These are phyloP conservation scores for Apis cerana DNA, from an alignment of 1,140 invertebrate species.

Conservation along the genomic window DNA sequence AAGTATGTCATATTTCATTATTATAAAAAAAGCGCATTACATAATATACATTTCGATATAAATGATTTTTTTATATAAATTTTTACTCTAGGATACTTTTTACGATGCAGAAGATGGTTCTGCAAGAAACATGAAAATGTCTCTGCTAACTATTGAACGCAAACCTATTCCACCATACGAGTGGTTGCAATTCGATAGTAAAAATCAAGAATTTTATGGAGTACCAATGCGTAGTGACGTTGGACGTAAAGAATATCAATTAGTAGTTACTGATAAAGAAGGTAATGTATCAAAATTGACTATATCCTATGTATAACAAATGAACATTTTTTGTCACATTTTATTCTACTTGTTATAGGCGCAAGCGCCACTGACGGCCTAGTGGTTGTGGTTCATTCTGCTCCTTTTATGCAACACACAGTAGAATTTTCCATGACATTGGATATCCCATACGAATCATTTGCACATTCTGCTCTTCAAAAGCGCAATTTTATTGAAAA, in stretches of 20 bases:
- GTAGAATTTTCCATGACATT: constrained; percentile 91
- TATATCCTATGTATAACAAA: no score
- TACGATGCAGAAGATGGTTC: constrained; percentile 93
- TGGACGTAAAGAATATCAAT: constrained; percentile 88
- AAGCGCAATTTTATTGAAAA: constrained; percentile 91
- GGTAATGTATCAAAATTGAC: constrained; percentile 48
- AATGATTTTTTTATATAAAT: no score
- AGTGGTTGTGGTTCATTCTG: constrained; percentile 86
- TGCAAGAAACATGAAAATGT: constrained; percentile 87
- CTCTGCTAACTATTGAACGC: constrained; percentile 87
- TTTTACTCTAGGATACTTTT: constrained; percentile 88
- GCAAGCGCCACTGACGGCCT: constrained; percentile 88
- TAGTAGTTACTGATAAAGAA: constrained; percentile 82
- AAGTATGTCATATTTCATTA: constrained; percentile 77
- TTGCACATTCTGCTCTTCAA: constrained; percentile 85
- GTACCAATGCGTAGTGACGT: constrained; percentile 87
- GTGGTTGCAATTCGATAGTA: constrained; percentile 94
- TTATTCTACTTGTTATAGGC: constrained; percentile 56
- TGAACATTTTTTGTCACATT: background rate
- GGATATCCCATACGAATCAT: constrained; percentile 86
- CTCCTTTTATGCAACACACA: constrained; percentile 82
- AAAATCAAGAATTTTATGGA: constrained; percentile 95
- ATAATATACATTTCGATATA: background rate
- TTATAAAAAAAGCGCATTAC: background rate
- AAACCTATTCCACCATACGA: constrained; percentile 85